Base-by-base conservation (phyloP, 2,113 vertebrate genomes). In the Peromyscus maniculatus region DNA sequence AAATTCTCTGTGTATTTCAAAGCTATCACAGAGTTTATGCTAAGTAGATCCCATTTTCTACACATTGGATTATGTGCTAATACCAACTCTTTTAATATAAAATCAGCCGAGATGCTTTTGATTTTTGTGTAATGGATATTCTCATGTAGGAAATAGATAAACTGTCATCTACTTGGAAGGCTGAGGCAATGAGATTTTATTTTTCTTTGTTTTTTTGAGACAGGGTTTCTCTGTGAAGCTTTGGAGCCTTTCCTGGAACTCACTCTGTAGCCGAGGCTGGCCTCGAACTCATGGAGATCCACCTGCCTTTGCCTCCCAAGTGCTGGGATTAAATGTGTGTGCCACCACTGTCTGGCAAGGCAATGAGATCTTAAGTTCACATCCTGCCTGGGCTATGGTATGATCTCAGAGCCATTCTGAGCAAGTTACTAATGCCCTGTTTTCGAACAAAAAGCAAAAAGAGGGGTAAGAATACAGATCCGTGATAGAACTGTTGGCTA, bases 1-100 rank as follows among this genome's bases (percentile, higher is more conserved):
- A 84, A 57, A 87, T 74, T 95, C 28, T 84, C 39, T 96, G 10
- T 9, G 43, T 12, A 80, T 94, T 97, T 97, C 49, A 36, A 21
- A 67, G 10, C 4, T 89, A 89, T 28, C 86, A 74, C n/a, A 43
- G 24, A 66, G 28, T 39, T 89, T 71, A 71, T 0, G 52, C 74
- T 39, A 93, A 55, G 88, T 96, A 77, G 91, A 8, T 89, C 92
- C 7, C 1, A 26, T 36, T 94, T 19, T 49, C 3, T 64, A 28
- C 74, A 66, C 24, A 71, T 78, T 90, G 28, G 3, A 82, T 57
- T 82, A 1, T 80, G 3, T 49, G n/a, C 26, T 39, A 97, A 89
- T 71, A 52, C 43, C 24, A 95, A 64, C 79, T 91, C 91, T 33
- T 91, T 95, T 79, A 86, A 87, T 87, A 31, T 72, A 87, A 91